These are phyloP conservation scores for Pempheris klunzingeri DNA, from an alignment of 2,797 vertebrate genomes.

Conservation along the genomic window DNA sequence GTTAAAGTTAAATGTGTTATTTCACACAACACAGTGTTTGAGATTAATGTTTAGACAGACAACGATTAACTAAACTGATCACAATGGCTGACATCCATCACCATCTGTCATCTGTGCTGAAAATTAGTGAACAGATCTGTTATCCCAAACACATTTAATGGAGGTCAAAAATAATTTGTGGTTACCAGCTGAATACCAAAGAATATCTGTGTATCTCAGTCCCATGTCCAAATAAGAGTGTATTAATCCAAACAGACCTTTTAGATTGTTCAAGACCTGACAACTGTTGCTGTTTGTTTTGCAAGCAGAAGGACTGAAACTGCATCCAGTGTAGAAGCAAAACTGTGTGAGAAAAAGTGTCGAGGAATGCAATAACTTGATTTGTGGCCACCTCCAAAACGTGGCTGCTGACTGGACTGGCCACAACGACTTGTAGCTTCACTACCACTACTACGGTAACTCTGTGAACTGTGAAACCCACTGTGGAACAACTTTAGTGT, in stretches of 20 bases:
- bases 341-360: neutral
- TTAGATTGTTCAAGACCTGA: neutral
- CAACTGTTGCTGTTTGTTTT: neutral
- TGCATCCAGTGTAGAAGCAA: neutral
- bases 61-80: neutral
- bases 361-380: neutral
- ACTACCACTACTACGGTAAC: neutral
- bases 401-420: neutral
- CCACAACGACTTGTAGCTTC: neutral
- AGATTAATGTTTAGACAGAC: constrained; percentile 21
- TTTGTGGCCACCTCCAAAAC: neutral
- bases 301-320: neutral
- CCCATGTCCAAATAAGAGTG: neutral
- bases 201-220: neutral
- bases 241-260: neutral
- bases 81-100: neutral
- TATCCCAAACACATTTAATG: neutral
- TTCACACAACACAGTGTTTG: constrained; percentile 13
- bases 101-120: neutral
- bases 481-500: neutral
- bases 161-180: neutral
- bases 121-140: neutral
- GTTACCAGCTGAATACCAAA: neutral
- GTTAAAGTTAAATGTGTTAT: constrained; percentile 2
- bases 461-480: constrained; percentile 8